Conservation (phyloP, 2,888 invertebrate species). For the Campoplex capitator region DNA sequence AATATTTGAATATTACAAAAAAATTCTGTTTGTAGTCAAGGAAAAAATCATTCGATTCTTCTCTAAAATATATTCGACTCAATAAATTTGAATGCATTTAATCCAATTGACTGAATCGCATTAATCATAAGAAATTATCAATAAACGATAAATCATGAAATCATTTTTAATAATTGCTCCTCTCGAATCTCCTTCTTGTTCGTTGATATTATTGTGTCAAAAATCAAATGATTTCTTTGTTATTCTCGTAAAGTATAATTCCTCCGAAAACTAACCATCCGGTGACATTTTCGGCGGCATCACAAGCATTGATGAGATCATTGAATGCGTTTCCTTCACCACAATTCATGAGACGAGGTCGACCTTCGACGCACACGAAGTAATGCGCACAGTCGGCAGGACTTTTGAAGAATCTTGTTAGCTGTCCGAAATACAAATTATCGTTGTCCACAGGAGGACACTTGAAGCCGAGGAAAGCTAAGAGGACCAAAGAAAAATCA, state of each 20-base stretch:
- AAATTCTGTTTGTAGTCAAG: too few species aligned
- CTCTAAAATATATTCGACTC: too few species aligned
- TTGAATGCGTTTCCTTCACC: constrained; percentile 92
- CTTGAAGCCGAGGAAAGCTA: constrained; percentile 91
- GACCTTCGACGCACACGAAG: constrained; percentile 91
- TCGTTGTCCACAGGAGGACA: constrained; percentile 88
- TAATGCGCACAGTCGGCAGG: constrained; percentile 91
- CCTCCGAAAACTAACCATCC: constrained; percentile 86
- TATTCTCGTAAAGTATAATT: neutral
- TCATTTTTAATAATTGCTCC: neutral
- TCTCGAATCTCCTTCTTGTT: neutral
- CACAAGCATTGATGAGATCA: constrained; percentile 89
- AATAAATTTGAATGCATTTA: too few species aligned
- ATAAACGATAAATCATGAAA: neutral
- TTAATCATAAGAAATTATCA: neutral
- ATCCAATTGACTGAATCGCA: too few species aligned
- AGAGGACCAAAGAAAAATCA: constrained; percentile 66
- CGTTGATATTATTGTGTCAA: too few species aligned
- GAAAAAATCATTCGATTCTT: too few species aligned
- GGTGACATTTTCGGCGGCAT: constrained; percentile 91
- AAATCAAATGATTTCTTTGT: neutral
- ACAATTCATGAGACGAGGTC: constrained; percentile 91
- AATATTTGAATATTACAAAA: too few species aligned
- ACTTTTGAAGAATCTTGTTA: constrained; percentile 86
- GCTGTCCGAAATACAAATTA: constrained; percentile 83